phyloP scores from a whole-genome alignment of 2,113 vertebrate genomes.

The Scolopax mira region DNA sequence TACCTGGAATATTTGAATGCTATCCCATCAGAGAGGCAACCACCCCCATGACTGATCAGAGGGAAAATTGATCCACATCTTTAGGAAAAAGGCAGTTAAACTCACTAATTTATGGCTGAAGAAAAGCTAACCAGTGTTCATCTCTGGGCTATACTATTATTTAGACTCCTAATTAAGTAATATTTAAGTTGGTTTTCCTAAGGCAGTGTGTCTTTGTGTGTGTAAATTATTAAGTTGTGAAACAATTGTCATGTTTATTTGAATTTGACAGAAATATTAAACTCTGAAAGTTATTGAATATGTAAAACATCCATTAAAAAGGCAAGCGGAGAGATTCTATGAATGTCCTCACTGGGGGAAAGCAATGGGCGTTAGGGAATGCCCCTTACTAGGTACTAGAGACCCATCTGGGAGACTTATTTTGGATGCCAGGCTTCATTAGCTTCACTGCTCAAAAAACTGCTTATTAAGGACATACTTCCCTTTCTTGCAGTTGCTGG shows the following conservation, averaged over 20 bases:
- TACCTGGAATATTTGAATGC: not conserved
- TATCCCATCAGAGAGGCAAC: not conserved
- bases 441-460: not conserved
- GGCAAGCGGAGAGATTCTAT: not conserved
- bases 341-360: not conserved
- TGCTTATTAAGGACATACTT: not conserved
- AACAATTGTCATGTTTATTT: not conserved
- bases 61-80: not conserved
- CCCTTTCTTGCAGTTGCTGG: conserved; percentile 84
- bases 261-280: not conserved
- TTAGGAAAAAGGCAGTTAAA: not conserved
- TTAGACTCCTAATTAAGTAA: not conserved
- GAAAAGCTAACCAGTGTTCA: conserved; percentile 3
- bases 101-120: not conserved
- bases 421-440: not conserved
- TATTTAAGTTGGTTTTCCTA: not conserved
- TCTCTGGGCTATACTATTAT: not conserved
- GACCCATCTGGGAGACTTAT: not conserved
- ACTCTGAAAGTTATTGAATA: not conserved
- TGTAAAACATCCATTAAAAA: not conserved
- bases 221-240: not conserved
- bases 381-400: not conserved
- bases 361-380: accelerated
- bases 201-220: not conserved
- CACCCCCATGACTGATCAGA: not conserved